These are phyloP conservation scores for Ramphastos sulfuratus DNA, from an alignment of 2,113 vertebrate species.

Conservation along the genomic window DNA sequence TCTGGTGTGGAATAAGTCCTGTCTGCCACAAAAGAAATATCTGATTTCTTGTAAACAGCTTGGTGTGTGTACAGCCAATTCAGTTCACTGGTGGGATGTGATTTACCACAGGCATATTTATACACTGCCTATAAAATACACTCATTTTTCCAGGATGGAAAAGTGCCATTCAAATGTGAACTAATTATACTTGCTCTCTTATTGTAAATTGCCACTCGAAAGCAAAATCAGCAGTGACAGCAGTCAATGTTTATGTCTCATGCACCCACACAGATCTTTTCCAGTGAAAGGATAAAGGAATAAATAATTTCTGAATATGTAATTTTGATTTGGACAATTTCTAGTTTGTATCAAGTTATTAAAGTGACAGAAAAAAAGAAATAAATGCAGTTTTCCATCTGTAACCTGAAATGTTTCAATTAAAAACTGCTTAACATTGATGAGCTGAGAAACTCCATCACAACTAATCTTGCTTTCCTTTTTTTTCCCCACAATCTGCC, in stretches of 20 bases:
- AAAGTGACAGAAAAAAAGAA: neutral
- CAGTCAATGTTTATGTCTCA: neutral
- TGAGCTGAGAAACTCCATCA: neutral
- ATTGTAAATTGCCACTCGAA: neutral
- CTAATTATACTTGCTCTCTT: slow-evolving; percentile 3
- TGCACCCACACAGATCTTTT: slow-evolving; percentile 3
- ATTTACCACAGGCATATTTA: slow-evolving; percentile 17
- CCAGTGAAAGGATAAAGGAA: neutral
- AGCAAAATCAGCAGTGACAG: neutral
- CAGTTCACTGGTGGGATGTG: neutral
- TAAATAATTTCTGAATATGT: neutral
- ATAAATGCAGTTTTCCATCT: neutral
- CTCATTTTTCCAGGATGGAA: neutral
- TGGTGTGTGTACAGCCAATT: neutral
- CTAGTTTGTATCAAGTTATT: neutral
- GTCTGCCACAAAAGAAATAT: neutral
- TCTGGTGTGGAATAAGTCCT: neutral
- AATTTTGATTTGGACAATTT: slow-evolving; percentile 3
- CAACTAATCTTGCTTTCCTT: neutral
- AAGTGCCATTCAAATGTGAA: neutral
- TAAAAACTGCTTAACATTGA: neutral
- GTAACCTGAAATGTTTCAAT: neutral
- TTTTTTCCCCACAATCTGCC: neutral
- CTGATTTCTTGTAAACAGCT: neutral
- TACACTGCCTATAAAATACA: neutral